Evolutionary conservation across 1,140 invertebrate genomes (phyloP).

Genomic region (Diachasma alloeum): DNA sequence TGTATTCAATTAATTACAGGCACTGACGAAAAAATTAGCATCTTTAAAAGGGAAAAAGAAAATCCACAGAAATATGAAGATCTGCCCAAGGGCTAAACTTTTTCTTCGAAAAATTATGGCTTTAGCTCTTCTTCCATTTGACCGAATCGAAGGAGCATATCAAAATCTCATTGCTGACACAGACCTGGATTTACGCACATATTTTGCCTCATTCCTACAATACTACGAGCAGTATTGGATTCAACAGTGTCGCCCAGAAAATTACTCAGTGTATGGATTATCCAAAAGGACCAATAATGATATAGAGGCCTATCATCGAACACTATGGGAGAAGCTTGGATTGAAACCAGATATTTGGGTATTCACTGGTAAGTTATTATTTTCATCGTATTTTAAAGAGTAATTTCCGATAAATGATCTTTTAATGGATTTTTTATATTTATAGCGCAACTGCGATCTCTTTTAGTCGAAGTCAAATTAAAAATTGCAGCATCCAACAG

Average conservation of each 20-base stretch:
- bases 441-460: no score
- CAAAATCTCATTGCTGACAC: not conserved
- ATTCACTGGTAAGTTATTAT: not conserved
- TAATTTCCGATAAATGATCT: no score
- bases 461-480: no score
- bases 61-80: no score
- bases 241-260: not conserved
- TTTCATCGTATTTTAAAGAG: no score
- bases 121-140: not conserved
- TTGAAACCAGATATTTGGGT: not conserved
- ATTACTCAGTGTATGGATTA: not conserved
- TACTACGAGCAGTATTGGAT: not conserved
- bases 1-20: no score
- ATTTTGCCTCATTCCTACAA: not conserved
- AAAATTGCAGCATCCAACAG: no score
- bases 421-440: no score
- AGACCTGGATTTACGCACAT: not conserved
- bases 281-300: not conserved
- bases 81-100: no score
- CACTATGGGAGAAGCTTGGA: not conserved
- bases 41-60: no score
- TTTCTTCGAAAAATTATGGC: not conserved
- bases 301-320: not conserved
- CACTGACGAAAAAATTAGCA: no score
- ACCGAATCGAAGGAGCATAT: not conserved